Base-by-base conservation (phyloP, 2,888 invertebrate genomes). In the Troides oblongomaculatus region DNA sequence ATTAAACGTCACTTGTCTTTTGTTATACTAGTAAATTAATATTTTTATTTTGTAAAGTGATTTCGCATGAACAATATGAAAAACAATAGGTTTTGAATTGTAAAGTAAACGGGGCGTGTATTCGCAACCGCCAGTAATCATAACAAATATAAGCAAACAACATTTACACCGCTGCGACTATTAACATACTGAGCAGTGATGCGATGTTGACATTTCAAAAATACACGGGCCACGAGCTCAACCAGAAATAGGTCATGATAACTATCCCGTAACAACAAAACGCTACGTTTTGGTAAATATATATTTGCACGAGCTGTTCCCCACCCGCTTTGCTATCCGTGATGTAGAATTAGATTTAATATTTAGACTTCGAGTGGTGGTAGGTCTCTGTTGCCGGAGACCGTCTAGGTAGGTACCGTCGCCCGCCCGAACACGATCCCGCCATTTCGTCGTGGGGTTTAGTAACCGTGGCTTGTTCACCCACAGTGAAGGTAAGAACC, bases 121-220 rank as follows among this genome's bases (percentile, higher is more conserved):
- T 25, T 65, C 23, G 46, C 58, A 64, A 59, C 23, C 43, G 25
- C n/a, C 25, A 56, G 43, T 62, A 46, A 50, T 50, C 17, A 50
- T 50, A 14, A 71, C 67, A 61, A 62, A 66, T 65, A 68, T 61
- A 64, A 68, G 61, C 57, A 63, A 70, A 62, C 68, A 59, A 70
- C 68, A 71, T 69, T 53, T 64, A 63, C 57, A 43, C 62, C 23
- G 39, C 65, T 46, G 64, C 18, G 60, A 43, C 43, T 46, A 50
- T 59, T 57, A 57, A 57, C 21, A 21, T 57, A 39, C 57, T n/a
- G 57, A 57, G 57, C 18, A 39, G 39, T 10, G 39, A 39, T 39
- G 39, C 57, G 39, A 72, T 74, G 75, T 74, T 72, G 73, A 72
- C 76, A 74, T 68, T 73, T 75, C 74, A 59, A 73, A 77, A 75